A percentile compares a stretch with the other conserved stretches of the same genome.
phyloP scores from a whole-genome alignment of 2,888 invertebrate species.

The Zhengitettix transpicula region DNA sequence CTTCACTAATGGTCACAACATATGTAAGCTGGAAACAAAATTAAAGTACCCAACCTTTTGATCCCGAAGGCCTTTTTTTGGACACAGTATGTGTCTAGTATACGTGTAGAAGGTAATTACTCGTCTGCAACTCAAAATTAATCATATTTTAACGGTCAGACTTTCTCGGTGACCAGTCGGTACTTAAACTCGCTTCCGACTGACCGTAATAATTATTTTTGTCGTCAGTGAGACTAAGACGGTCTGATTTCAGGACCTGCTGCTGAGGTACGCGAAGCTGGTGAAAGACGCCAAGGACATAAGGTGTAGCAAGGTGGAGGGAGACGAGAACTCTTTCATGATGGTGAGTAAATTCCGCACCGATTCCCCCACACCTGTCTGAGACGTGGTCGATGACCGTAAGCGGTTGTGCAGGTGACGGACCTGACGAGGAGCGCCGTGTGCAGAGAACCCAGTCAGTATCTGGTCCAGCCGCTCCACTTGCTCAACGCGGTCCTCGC shows the following conservation, averaged over 20 bases:
- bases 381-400: not conserved
- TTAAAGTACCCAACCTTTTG: too few relatives aligned
- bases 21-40: too few relatives aligned
- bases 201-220: too few relatives aligned
- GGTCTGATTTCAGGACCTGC: conserved; percentile 24
- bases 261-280: conserved; percentile 42
- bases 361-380: not conserved
- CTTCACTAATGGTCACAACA: too few relatives aligned
- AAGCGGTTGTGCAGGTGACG: conserved; percentile 38
- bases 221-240: too few relatives aligned
- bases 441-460: conserved; percentile 37
- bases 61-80: too few relatives aligned
- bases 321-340: conserved; percentile 41
- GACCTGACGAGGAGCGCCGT: conserved; percentile 51
- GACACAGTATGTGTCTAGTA: too few relatives aligned
- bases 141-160: too few relatives aligned
- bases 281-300: conserved; percentile 54
- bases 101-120: too few relatives aligned
- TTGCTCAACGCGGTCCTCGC: conserved; percentile 54
- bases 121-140: too few relatives aligned
- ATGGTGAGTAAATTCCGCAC: conserved; percentile 33
- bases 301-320: conserved; percentile 43
- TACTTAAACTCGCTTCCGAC: too few relatives aligned
- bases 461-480: conserved; percentile 50
- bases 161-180: too few relatives aligned